Base-by-base conservation (phyloP, 1,140 invertebrate genomes). In the Oryctes rhinoceros region DNA sequence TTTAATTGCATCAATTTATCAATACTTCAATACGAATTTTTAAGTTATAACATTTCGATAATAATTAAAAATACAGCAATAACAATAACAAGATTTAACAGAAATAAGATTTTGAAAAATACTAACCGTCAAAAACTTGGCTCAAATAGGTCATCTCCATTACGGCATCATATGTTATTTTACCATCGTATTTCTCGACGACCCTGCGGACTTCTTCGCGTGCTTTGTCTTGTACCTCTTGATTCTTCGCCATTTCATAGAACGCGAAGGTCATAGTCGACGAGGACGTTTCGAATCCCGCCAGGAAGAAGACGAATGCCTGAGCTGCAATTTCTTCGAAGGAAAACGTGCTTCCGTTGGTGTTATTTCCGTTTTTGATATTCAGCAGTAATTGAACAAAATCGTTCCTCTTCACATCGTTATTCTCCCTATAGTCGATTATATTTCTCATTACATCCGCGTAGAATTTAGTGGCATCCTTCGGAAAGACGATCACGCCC, bases 141-240 rank as follows among this genome's bases (percentile, higher is more conserved):
- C 80, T 37, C 30, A 79, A 53, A 24, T 81, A 91, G 0, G 86
- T 87, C 86, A 93, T 88, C 15, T 90, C 88, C 20, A 88, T 84
- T 1, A 93, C 79, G 15, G 88, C 87, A 13, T 92, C 90, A 81
- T 91, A 92, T 47, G 87, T 90, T 0, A 92, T 80, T 78, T 88
- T 83, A 1, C 88, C 88, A 35, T 88, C 83, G 79, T 91, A 84
- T 79, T 87, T 87, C 9, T 81, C 78, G 0, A 91, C 30, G n/a
- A 89, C 87, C 3, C 82, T 62, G 9, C 87, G 84, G 0, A 91
- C 87, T 83, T 91, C 89, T 7, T 86, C 59, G 15, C 89, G 83
- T 10, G 87, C 80, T 78, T 87, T 89, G 1, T 85, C 59, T 81
- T 91, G 90, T 1, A 90, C 83, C 13, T 89, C 86, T 1, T 84